Evolutionary conservation across 2,888 invertebrate species (phyloP).

Genomic region (Teleiodes luculella): DNA sequence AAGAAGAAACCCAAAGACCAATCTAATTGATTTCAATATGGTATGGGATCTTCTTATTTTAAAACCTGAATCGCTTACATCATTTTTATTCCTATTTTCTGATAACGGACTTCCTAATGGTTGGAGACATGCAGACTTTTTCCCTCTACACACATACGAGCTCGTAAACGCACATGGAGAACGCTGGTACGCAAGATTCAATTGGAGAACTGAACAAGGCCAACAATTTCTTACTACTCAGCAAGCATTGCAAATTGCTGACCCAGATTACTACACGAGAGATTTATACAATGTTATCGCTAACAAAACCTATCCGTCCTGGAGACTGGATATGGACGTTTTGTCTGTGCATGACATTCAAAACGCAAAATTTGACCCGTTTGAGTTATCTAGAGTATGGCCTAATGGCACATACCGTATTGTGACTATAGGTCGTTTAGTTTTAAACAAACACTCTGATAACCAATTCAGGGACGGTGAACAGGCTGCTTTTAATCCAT

Average conservation of each 20-base stretch:
- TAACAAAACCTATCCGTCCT: slow-evolving; percentile 69
- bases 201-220: slow-evolving; percentile 92
- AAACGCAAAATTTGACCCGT: slow-evolving; percentile 48
- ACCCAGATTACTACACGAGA: slow-evolving; percentile 90
- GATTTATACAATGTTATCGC: slow-evolving; percentile 92
- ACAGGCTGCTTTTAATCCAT: slow-evolving; percentile 47
- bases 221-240: slow-evolving; percentile 84
- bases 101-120: slow-evolving; percentile 95
- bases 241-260: slow-evolving; percentile 80
- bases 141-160: slow-evolving; percentile 94
- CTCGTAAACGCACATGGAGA: slow-evolving; percentile 86
- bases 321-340: slow-evolving; percentile 55
- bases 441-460: slow-evolving; percentile 45
- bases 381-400: slow-evolving; percentile 51
- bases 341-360: slow-evolving; percentile 41
- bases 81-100: slow-evolving; percentile 83
- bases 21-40: background rate
- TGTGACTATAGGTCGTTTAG: slow-evolving; percentile 44
- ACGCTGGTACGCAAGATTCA: slow-evolving; percentile 90
- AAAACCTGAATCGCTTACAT: background rate
- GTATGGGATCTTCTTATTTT: background rate
- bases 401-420: slow-evolving; percentile 53
- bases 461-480: slow-evolving; percentile 48
- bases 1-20: slow-evolving; percentile 59
- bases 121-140: slow-evolving; percentile 92